Conservation (phyloP, 2,888 invertebrate species). For the Habroteleia sp. region DNA sequence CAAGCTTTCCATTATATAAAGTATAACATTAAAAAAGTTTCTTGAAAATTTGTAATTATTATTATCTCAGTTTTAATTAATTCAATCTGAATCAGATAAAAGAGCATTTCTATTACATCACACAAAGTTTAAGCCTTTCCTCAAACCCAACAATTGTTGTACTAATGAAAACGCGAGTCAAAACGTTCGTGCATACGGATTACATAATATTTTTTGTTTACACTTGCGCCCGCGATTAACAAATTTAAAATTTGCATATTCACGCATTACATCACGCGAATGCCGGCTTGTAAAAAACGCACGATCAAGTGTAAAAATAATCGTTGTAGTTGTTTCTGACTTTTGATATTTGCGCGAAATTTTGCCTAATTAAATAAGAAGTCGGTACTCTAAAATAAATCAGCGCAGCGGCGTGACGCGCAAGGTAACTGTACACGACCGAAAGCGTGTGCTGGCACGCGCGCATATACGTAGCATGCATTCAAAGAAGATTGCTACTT, state of each 20-base stretch:
- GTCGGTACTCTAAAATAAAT: constrained; percentile 14
- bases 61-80: too few species aligned
- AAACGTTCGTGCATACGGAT: background rate
- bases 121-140: too few species aligned
- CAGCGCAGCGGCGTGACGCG: constrained; percentile 11
- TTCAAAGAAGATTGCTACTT: constrained; percentile 56
- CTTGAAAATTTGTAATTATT: too few species aligned
- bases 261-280: constrained; percentile 15
- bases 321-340: constrained; percentile 9
- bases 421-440: constrained; percentile 28
- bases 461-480: constrained; percentile 52
- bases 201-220: constrained; percentile 30
- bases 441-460: constrained; percentile 60
- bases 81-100: too few species aligned
- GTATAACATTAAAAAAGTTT: too few species aligned
- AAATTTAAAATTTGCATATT: constrained; percentile 17
- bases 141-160: too few species aligned
- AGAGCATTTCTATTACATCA: too few species aligned
- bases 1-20: too few species aligned
- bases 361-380: constrained; percentile 34
- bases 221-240: constrained; percentile 26
- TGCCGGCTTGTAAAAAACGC: constrained; percentile 1
- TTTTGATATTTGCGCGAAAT: constrained; percentile 24
- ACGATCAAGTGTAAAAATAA: constrained; percentile 17
- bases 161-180: too few species aligned